phyloP scores from a whole-genome alignment of 2,113 vertebrate species.

The Oncorhynchus clarkii region DNA sequence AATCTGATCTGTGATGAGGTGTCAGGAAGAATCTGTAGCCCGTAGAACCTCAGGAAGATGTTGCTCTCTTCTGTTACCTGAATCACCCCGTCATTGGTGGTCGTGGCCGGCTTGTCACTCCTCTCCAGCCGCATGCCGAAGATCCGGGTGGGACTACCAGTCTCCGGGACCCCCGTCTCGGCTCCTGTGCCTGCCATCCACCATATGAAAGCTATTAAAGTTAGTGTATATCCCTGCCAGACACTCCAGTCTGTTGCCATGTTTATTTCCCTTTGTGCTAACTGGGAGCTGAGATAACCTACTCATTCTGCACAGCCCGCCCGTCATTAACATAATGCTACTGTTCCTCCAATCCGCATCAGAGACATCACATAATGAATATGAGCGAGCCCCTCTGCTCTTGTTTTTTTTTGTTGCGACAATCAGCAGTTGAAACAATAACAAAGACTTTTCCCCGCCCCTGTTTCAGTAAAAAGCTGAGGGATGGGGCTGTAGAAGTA shows the following conservation, averaged over 20 bases:
- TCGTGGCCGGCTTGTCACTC: constrained; percentile 71
- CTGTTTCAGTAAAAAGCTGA: no score
- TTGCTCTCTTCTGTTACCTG: constrained; percentile 85
- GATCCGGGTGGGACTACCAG: constrained; percentile 61
- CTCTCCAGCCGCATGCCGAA: constrained; percentile 82
- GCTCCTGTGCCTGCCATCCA: constrained; percentile 21
- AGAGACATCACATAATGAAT: constrained; percentile 39
- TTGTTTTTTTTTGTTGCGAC: constrained; percentile 9
- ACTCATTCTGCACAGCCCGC: constrained; percentile 52
- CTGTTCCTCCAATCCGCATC: constrained; percentile 40
- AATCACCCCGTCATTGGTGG: constrained; percentile 71
- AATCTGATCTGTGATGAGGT: constrained; percentile 77
- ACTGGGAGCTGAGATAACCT: constrained; percentile 78
- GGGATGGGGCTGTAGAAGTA: no score
- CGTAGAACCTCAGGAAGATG: constrained; percentile 83
- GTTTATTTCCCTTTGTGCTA: constrained; percentile 76
- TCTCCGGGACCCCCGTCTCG: constrained; percentile 31
- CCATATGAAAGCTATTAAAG: constrained; percentile 64
- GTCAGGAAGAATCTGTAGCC: constrained; percentile 70
- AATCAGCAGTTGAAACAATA: background rate
- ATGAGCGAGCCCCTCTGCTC: constrained; percentile 42
- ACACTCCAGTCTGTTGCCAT: constrained; percentile 71
- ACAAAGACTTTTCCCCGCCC: no score
- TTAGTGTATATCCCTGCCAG: constrained; percentile 57
- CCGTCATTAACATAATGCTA: constrained; percentile 49